Evolutionary conservation across 1,140 invertebrate genomes (phyloP), one percentile per base, ranked within the genome.

Genomic region (Drosophila burlai): DNA sequence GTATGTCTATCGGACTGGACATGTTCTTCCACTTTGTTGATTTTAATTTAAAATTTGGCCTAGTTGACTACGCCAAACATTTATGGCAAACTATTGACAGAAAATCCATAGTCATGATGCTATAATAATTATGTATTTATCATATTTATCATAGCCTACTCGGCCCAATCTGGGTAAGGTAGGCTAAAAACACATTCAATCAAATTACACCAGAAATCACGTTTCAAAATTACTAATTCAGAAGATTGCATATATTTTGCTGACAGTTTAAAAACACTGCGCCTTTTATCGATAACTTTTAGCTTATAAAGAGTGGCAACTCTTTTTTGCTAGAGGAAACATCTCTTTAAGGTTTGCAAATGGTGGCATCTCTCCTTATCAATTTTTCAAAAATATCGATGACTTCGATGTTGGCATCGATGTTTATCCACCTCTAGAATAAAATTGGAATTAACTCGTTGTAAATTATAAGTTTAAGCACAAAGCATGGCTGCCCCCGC

Each of bases 401-500:
- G 26, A 26, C 26, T 5, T 26, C 5, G 26, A 26, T 26, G 26
- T 26, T 5, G 26, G 26, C 26, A 26, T 26, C 26, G 26, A 26
- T 26, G 29, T 29, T 29, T 29, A 5, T 26, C 4, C 26, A 26
- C 26, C 26, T 26, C 26, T 26, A 26, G 26, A 31, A 66, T 43
- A 55, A 55, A 69, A 76, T 80, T 81, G 46, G 73, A 85, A 75
- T 69, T 82, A 76, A 62, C 43, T 50, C 64, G 54, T 68, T 64
- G 46, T 73, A 84, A 82, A 77, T 84, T 73, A 77, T 66, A 80
- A 80, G 42, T 71, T 61, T 66, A 86, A 65, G 77, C 81, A 78
- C 40, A 84, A 68, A 73, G 49, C 24, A 81, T 93, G 92, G 86
- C 85, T 55, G 82, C 77, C 50, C 60, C 77, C 43, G 58, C 75